A percentile compares a stretch with the other conserved stretches of the same genome.
Evolutionary conservation across 1,140 invertebrate genomes (phyloP).

Genomic region (Drosophila neocordata): DNA sequence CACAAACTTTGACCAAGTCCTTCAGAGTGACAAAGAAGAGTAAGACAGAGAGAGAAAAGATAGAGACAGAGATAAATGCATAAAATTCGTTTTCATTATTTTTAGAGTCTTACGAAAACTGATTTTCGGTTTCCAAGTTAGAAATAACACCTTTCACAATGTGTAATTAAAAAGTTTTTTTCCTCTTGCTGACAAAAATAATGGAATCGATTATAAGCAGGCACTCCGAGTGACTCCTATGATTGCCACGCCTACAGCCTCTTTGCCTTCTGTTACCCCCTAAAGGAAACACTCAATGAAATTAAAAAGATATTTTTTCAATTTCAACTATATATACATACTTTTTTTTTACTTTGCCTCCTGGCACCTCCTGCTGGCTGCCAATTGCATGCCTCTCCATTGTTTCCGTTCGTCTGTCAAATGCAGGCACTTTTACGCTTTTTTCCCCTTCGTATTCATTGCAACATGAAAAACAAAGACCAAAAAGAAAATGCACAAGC

Average conservation of each 20-base stretch:
- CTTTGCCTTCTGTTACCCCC: neutral
- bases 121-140: slow-evolving; percentile 7
- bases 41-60: slow-evolving; percentile 9
- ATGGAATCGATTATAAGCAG: slow-evolving; percentile 69
- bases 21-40: slow-evolving; percentile 21
- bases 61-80: slow-evolving; percentile 41
- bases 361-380: slow-evolving; percentile 38
- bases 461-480: neutral
- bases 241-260: neutral
- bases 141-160: slow-evolving; percentile 53
- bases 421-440: slow-evolving; percentile 42
- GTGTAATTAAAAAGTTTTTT: slow-evolving; percentile 76
- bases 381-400: slow-evolving; percentile 59
- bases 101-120: slow-evolving; percentile 33
- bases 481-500: slow-evolving; percentile 33
- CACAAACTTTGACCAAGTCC: slow-evolving; percentile 69
- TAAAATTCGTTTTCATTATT: slow-evolving; percentile 73
- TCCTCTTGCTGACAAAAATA: slow-evolving; percentile 60
- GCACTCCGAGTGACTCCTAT: slow-evolving; percentile 9
- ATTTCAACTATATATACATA: neutral
- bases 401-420: slow-evolving; percentile 64
- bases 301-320: slow-evolving; percentile 57
- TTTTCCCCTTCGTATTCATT: slow-evolving; percentile 44
- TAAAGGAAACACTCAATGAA: slow-evolving; percentile 49
- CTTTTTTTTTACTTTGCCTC: slow-evolving; percentile 12